phyloP scores from a whole-genome alignment of 2,113 vertebrate genomes.

The Eubucco bourcierii region DNA sequence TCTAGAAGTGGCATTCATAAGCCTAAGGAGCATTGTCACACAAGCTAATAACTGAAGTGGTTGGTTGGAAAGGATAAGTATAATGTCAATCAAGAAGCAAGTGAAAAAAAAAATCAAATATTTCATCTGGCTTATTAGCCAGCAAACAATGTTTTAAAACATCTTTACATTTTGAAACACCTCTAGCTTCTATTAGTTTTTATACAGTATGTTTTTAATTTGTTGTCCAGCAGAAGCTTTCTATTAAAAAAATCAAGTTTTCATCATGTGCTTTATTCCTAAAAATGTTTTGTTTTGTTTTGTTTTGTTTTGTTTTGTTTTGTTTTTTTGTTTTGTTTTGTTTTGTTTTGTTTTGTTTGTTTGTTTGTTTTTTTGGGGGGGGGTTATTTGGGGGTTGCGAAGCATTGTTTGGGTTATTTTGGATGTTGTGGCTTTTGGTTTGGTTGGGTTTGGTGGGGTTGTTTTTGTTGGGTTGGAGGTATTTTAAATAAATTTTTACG shows the following conservation, averaged over 20 bases:
- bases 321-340: too few relatives aligned
- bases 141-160: background rate
- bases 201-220: background rate
- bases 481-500: too few relatives aligned
- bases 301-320: too few relatives aligned
- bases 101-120: background rate
- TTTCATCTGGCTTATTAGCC: background rate
- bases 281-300: background rate
- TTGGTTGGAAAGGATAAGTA: background rate
- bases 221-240: background rate
- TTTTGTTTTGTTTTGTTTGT: too few relatives aligned
- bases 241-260: background rate
- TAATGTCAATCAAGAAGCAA: background rate
- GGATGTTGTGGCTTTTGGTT: too few relatives aligned
- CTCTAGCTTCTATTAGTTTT: background rate
- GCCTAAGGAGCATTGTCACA: background rate
- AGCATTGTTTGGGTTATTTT: too few relatives aligned
- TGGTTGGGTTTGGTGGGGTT: too few relatives aligned
- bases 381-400: too few relatives aligned
- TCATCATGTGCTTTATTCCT: background rate
- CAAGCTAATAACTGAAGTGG: background rate
- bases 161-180: background rate
- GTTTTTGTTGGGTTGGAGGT: too few relatives aligned
- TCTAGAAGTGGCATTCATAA: background rate
- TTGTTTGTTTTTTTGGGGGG: background rate